A percentile compares a stretch with the other conserved stretches of the same genome.
These are phyloP conservation scores for Poeciliopsis infans DNA, from an alignment of 2,797 vertebrate genomes.

Conservation along the genomic window DNA sequence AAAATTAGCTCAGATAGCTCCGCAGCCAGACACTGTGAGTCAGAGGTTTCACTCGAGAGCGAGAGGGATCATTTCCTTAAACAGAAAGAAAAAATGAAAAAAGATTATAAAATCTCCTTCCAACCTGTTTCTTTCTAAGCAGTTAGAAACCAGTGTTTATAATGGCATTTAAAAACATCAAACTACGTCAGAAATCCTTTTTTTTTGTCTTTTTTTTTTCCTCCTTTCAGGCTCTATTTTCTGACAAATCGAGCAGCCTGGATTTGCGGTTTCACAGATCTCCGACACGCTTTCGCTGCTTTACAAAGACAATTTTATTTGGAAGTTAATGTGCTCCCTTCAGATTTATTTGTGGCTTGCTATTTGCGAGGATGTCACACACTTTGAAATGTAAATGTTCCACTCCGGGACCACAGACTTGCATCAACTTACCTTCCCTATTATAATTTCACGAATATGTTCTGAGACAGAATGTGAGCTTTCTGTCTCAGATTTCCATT, in stretches of 20 bases:
- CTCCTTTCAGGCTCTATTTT: conserved; percentile 21
- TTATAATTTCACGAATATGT: conserved; percentile 57
- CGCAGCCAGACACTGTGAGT: conserved; percentile 58
- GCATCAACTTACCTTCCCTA: conserved; percentile 56
- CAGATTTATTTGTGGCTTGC: conserved; percentile 43
- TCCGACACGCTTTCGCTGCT: conserved; percentile 28
- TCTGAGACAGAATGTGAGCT: conserved; percentile 43
- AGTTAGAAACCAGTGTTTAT: conserved; percentile 47
- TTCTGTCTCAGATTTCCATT: conserved; percentile 49
- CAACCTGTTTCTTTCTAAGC: conserved; percentile 42
- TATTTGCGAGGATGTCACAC: conserved; percentile 35
- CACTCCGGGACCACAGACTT: conserved; percentile 36
- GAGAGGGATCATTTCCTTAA: conserved; percentile 59
- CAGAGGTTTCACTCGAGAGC: conserved; percentile 61
- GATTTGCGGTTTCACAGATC: conserved; percentile 57
- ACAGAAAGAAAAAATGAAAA: conserved; percentile 49
- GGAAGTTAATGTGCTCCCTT: conserved; percentile 41
- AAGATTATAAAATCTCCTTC: conserved; percentile 53
- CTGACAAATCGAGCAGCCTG: conserved; percentile 37
- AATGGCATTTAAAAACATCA: conserved; percentile 54
- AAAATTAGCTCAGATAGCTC: conserved; percentile 47
- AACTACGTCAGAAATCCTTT: conserved; percentile 43
- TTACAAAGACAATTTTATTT: conserved; percentile 58
- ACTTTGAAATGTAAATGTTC: conserved; percentile 57
- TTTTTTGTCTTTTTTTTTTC: not conserved